phyloP scores from a whole-genome alignment of 2,888 invertebrate genomes.

The Chironomus tentans region DNA sequence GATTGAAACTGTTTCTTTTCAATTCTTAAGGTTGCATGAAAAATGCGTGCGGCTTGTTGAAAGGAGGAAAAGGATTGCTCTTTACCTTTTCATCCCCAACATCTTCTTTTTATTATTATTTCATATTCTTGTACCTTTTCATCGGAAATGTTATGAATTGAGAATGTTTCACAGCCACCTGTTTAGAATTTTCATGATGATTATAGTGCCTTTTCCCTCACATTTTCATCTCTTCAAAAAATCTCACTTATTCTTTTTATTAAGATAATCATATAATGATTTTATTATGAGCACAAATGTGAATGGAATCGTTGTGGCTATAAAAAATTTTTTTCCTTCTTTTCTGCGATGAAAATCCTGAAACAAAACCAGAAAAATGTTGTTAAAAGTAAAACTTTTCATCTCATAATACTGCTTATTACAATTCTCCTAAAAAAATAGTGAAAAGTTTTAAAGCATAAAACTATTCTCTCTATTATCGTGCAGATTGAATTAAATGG shows the following conservation, averaged over 20 bases:
- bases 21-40: too few species aligned
- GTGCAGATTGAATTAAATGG: neutral
- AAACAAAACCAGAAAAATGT: neutral
- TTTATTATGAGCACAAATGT: neutral
- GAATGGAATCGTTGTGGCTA: too few species aligned
- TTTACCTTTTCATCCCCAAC: too few species aligned
- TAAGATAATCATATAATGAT: neutral
- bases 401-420: neutral
- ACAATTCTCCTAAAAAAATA: neutral
- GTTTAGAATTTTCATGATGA: neutral
- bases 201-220: neutral
- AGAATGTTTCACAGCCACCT: neutral
- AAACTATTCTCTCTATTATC: neutral
- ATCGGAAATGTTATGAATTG: neutral
- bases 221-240: neutral
- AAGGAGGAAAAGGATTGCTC: too few species aligned
- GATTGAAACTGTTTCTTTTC: too few species aligned
- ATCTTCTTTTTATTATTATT: too few species aligned
- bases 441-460: neutral
- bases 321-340: neutral
- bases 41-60: too few species aligned
- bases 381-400: neutral
- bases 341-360: neutral
- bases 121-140: neutral
- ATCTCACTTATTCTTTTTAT: neutral